These are phyloP conservation scores for Drosophila mercatorum DNA, from an alignment of 2,888 invertebrate species.

Conservation along the genomic window DNA sequence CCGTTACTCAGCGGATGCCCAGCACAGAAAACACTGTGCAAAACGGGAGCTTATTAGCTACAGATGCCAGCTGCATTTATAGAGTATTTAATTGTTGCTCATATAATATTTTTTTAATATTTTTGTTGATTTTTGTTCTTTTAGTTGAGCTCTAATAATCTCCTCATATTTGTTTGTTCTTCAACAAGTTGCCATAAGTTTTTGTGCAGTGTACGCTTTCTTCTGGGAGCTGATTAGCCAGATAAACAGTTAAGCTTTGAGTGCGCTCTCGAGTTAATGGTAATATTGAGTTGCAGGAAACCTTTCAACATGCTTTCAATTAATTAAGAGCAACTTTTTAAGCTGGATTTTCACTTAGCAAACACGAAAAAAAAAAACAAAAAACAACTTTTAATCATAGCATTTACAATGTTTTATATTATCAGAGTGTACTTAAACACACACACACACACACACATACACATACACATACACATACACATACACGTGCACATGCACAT, in stretches of 20 bases:
- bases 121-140: background rate
- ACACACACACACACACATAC: background rate
- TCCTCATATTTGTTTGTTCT: constrained; percentile 1
- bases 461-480: background rate
- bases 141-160: constrained; percentile 28
- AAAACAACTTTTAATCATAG: background rate
- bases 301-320: constrained; percentile 6
- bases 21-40: background rate
- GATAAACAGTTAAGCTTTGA: constrained; percentile 6
- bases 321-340: constrained; percentile 7
- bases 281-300: background rate
- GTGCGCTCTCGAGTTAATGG: background rate
- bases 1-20: background rate
- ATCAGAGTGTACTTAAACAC: constrained; percentile 3
- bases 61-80: too few relatives aligned
- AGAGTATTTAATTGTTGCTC: constrained; percentile 10
- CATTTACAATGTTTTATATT: constrained; percentile 2
- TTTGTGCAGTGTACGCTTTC: background rate
- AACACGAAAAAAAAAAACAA: background rate
- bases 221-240: background rate
- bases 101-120: background rate
- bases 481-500: background rate
- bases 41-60: background rate
- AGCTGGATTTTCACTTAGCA: constrained; percentile 8
- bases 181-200: constrained; percentile 22